Evolutionary conservation across 2,113 vertebrate genomes (phyloP), one percentile per base, ranked within the genome.

Genomic region (Bujurquina vittata): DNA sequence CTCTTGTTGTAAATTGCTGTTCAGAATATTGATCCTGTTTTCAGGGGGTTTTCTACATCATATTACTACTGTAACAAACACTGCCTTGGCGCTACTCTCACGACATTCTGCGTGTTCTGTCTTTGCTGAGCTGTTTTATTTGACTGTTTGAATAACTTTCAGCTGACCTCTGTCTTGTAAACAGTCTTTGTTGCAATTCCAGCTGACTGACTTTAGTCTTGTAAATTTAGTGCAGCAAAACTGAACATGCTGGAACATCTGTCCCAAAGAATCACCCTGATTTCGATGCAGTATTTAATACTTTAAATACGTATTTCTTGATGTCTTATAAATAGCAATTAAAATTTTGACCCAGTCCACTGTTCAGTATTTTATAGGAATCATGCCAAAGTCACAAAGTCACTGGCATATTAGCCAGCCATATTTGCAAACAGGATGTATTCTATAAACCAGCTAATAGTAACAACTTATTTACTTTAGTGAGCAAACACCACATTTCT

Each of bases 111-210:
- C 31, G 46, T 58, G 33, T 43, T 4, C 17, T 31, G 46, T 12
- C 58, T 61, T n/a, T 4, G 37, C 54, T 0, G 75, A 55, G 18
- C 73, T 14, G 82, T 23, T 60, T 80, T 37, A 37, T 60, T 81
- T 55, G 67, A 14, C 58, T 84, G 54, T 88, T 87, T 87, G 77
- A 56, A 7, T 79, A 56, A 79, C 84, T 79, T 69, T 58, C 18
- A 46, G 15, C 60, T 90, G 80, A 89, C 80, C 67, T 80, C 52
- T 33, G 33, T 78, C 72, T 67, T 63, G 57, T 76, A 79, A 72
- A 84, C 82, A 56, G 67, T 12, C 17, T 75, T 69, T 79, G 52
- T 29, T 67, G 57, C 8, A 15, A 7, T 20, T 35, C 4, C n/a
- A 73, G 58, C 83, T 80, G 79, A 33, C 9, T 55, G 33, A 11